Base-by-base conservation (phyloP, 2,797 vertebrate genomes). In the Podarcis siculus region DNA sequence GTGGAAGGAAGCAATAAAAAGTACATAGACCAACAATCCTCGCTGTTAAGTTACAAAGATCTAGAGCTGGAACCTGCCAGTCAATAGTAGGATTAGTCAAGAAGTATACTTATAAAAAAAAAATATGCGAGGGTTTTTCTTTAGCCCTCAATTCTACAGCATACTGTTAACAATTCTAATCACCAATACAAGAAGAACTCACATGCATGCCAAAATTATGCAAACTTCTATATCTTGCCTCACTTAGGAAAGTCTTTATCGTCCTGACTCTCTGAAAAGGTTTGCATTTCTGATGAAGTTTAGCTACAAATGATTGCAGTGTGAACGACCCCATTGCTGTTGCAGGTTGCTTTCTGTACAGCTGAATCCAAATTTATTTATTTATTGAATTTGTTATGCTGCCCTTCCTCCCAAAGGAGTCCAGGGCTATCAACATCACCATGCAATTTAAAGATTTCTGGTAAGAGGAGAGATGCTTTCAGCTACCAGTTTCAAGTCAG, bases 51-150 rank as follows among this genome's bases (percentile, higher is more conserved):
- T 79, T 85, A 73, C 55, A 80, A 32, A 76, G 21, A 39, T 35
- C 89, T 76, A 84, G 0, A 64, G 17, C 2, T 72, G 58, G 27
- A 91, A 78, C 8, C 78, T 19, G 15, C 79, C 30, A 27, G 13
- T 82, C 82, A 61, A 45, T 72, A 87, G n/a, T 72, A 35, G 30
- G 77, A 78, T 90, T 82, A 90, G 42, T 83, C 8, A 86, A 89
- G 21, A 35, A 23, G 45, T 1, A 73, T 0, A 75, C 30, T 27
- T 39, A 1, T 12, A 1, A 55, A 55, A 55, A 49, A 69, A 35
- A 87, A 45, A 49, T 79, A 8, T 12, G 78, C 80, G 8, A 37
- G 80, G 4, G 0, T 23, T 45, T 79, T 23, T 1, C 17, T 66
- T 0, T 86, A 67, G 39, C 58, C 35, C 64, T 83, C 78, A 83